A percentile compares a stretch with the other conserved stretches of the same genome.
Evolutionary conservation across 2,113 vertebrate genomes (phyloP).

Genomic region (Mungos mungo): DNA sequence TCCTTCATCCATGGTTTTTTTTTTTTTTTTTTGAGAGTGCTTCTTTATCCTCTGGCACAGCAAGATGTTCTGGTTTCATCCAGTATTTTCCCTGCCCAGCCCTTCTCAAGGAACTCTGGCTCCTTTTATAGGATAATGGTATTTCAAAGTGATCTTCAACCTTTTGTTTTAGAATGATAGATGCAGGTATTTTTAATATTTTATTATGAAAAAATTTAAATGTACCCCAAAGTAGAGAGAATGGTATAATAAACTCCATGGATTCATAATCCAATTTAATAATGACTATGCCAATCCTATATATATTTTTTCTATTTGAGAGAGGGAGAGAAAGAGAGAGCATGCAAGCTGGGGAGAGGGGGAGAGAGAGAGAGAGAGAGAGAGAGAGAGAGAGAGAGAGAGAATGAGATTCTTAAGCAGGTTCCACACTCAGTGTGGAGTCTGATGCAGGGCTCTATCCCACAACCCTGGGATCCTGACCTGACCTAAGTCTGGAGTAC

Average conservation of each 20-base stretch:
- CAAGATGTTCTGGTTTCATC: neutral
- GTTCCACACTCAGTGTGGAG: too few relatives aligned
- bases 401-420: too few relatives aligned
- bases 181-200: neutral
- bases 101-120: neutral
- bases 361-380: too few relatives aligned
- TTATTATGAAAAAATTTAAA: neutral
- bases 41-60: neutral
- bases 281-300: neutral
- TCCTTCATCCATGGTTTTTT: neutral
- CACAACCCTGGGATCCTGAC: too few relatives aligned
- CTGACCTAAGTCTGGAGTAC: neutral
- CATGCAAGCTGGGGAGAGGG: too few relatives aligned
- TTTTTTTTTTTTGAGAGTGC: neutral
- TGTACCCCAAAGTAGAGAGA: neutral
- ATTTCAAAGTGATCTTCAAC: constrained; percentile 2
- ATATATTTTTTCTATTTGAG: too few relatives aligned
- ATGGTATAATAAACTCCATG: neutral
- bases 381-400: too few relatives aligned
- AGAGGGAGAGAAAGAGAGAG: too few relatives aligned
- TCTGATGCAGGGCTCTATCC: too few relatives aligned
- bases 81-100: neutral
- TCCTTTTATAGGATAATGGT: neutral
- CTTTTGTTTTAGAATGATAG: neutral
- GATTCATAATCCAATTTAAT: neutral